phyloP scores from a whole-genome alignment of 1,140 invertebrate genomes.

The Drosophila nannoptera region DNA sequence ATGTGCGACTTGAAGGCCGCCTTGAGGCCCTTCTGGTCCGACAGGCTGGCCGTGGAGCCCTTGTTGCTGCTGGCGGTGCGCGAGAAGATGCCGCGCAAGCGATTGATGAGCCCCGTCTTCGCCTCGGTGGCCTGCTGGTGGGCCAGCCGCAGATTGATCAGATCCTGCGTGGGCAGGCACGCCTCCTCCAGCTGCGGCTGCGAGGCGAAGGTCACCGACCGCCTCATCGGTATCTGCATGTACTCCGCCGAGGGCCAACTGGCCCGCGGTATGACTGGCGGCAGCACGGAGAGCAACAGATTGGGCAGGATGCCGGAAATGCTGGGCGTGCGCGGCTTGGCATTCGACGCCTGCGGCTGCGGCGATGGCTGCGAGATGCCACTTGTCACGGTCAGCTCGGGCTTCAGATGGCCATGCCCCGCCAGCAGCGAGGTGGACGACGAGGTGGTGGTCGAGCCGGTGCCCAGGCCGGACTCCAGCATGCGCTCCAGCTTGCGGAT shows the following conservation, averaged over 20 bases:
- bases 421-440: constrained; percentile 80
- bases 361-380: constrained; percentile 39
- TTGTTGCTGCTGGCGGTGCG: constrained; percentile 73
- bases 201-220: constrained; percentile 83
- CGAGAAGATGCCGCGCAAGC: constrained; percentile 78
- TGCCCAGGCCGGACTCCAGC: constrained; percentile 81
- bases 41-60: constrained; percentile 82
- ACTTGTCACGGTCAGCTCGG: constrained; percentile 76
- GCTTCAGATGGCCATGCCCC: constrained; percentile 79
- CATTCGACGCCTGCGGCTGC: constrained; percentile 10
- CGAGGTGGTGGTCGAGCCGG: constrained; percentile 82
- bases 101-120: constrained; percentile 81
- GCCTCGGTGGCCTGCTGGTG: constrained; percentile 81
- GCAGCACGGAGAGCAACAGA: constrained; percentile 85
- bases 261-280: constrained; percentile 86
- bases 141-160: constrained; percentile 81
- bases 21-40: constrained; percentile 82
- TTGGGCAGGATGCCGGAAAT: constrained; percentile 85
- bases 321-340: constrained; percentile 82
- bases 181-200: constrained; percentile 83
- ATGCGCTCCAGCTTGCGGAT: constrained; percentile 87
- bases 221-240: constrained; percentile 80
- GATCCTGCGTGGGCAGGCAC: constrained; percentile 80
- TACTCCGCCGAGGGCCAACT: constrained; percentile 87
- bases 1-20: constrained; percentile 85